Base-by-base conservation (phyloP, 2,888 invertebrate species). In the Norana najaformis region DNA sequence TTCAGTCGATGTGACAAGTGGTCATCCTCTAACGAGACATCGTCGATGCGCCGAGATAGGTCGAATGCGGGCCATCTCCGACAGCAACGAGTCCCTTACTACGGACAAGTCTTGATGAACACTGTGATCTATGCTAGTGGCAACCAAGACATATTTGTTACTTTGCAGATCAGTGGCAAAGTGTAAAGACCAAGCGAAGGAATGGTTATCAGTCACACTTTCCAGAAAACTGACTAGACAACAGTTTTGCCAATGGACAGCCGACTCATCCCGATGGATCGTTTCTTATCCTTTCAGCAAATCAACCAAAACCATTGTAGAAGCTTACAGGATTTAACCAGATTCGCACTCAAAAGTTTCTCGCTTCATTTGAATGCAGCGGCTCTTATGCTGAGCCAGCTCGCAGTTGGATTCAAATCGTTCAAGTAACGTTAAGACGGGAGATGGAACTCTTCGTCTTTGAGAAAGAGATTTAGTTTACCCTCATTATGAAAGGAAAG, bases 31-130 rank as follows among this genome's bases (percentile, higher is more conserved):
- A 36, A 37, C 6, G 37, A 85, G 85, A 37, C 85, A 85, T 35
- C 85, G 85, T 36, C 85, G 85, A 5, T 85, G 85, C 16, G 85
- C 85, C 13, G 36, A 85, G 2, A 85, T 85, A 14, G 85, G 85
- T 85, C 35, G 85, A 36, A 85, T 85, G 85, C 85, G 37, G 8
- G 85, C 85, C 35, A 85, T 85, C 37, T 85, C 85, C 20, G 85
- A 85, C 85, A 85, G 85, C 85, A 35, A 85, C 36, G 85, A 85
- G 23, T 85, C 37, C 36, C 85, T 85, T 6, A 23, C 85, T 20
- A 85, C 36, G 6, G 85, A 85, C 85, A 85, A 85, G 85, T 37
- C 35, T 37, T 85, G 53, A 53, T 53, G 69, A 69, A 69, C 30
- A n/a, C 5, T 69, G 69, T 69, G 30, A 69, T 69, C 69, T 69